Evolutionary conservation across 1,140 invertebrate genomes (phyloP).

Genomic region (Diachasma alloeum): DNA sequence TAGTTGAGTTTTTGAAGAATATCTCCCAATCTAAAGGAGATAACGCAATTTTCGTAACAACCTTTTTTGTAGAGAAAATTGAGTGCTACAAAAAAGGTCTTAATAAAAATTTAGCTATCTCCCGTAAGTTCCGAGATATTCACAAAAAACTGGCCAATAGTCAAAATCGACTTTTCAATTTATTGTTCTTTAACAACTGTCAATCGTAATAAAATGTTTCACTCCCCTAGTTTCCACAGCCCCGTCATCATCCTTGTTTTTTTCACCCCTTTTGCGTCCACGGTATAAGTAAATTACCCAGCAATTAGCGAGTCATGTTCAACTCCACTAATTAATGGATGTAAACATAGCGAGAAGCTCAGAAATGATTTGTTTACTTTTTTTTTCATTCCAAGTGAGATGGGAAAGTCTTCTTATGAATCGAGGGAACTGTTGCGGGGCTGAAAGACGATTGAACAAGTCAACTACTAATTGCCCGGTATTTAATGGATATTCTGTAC

Average conservation of each 20-base stretch:
- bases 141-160: no score
- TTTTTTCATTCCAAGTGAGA: not conserved
- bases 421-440: not conserved
- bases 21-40: no score
- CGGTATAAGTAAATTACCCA: slow-evolving; percentile 54
- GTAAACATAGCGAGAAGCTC: slow-evolving; percentile 37
- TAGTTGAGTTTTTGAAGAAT: no score
- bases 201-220: not conserved
- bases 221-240: not conserved
- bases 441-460: not conserved
- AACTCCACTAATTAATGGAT: slow-evolving; percentile 60
- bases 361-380: not conserved
- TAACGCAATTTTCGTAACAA: no score
- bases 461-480: not conserved
- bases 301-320: slow-evolving; percentile 60
- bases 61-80: no score
- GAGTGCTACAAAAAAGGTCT: no score
- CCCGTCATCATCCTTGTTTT: not conserved
- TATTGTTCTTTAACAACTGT: not conserved
- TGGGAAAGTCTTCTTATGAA: not conserved
- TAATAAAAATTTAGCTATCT: no score
- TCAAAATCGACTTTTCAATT: no score
- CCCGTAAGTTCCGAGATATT: no score
- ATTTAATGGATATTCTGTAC: slow-evolving; percentile 27
- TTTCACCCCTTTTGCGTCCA: slow-evolving; percentile 18